These are phyloP conservation scores for Zhengitettix transpicula DNA, from an alignment of 2,888 invertebrate species.

Conservation along the genomic window DNA sequence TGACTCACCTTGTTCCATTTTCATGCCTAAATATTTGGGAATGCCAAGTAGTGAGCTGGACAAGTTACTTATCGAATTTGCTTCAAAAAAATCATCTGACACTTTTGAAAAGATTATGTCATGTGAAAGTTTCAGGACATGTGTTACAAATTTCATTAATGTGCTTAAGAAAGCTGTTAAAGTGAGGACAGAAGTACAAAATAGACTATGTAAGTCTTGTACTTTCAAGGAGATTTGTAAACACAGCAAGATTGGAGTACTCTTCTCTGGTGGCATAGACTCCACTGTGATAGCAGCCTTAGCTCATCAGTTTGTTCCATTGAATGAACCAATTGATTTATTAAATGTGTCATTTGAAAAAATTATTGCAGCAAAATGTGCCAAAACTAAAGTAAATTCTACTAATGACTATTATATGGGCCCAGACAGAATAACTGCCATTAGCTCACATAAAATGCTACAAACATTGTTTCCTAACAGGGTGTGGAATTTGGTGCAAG, in stretches of 20 bases:
- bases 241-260: constrained; percentile 56
- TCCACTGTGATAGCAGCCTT: constrained; percentile 78
- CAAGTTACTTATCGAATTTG: too few species aligned
- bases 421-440: constrained; percentile 73
- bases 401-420: constrained; percentile 25
- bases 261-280: constrained; percentile 86
- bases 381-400: not conserved
- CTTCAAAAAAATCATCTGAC: not conserved
- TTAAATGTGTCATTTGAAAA: constrained; percentile 88
- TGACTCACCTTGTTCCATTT: too few species aligned
- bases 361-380: constrained; percentile 4
- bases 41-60: too few species aligned
- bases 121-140: not conserved
- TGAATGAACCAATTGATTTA: constrained; percentile 62
- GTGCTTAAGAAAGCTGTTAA: constrained; percentile 31
- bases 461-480: constrained; percentile 49
- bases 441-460: constrained; percentile 51
- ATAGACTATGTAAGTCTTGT: constrained; percentile 34
- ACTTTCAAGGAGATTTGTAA: constrained; percentile 22
- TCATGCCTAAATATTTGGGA: too few species aligned
- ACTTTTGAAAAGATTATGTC: not conserved
- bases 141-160: not conserved
- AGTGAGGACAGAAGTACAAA: constrained; percentile 41
- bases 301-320: constrained; percentile 49
- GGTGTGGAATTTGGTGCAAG: constrained; percentile 68